These are phyloP conservation scores for Tinea semifulvella DNA, from an alignment of 2,888 invertebrate genomes.

Conservation along the genomic window DNA sequence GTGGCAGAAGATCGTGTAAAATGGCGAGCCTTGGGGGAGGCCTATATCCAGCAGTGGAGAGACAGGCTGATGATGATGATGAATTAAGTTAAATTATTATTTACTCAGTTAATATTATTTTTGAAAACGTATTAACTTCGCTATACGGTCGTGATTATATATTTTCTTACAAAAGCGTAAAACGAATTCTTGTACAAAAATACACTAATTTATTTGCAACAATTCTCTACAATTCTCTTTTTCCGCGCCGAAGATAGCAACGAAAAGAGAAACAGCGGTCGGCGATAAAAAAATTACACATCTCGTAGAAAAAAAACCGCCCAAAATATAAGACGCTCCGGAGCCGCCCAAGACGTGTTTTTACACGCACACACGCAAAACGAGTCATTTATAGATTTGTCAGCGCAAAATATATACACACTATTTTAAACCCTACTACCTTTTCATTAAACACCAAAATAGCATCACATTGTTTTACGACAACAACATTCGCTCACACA, in stretches of 20 bases:
- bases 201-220: no score
- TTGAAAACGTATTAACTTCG: no score
- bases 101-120: no score
- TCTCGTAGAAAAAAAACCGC: conserved; percentile 14
- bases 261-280: conserved; percentile 3
- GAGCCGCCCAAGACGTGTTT: conserved; percentile 52
- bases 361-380: conserved; percentile 36
- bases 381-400: conserved; percentile 54
- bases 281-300: conserved; percentile 11
- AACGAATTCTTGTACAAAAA: no score
- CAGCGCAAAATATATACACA: conserved; percentile 45
- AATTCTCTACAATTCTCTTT: conserved; percentile 5
- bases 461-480: background rate
- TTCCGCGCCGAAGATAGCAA: conserved; percentile 6
- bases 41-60: no score
- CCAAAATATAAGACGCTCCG: conserved; percentile 17
- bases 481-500: background rate
- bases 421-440: conserved; percentile 27
- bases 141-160: no score
- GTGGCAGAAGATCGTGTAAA: no score
- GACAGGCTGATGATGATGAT: no score
- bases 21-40: no score
- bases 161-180: no score
- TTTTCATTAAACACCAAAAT: conserved; percentile 3
- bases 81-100: no score